These are phyloP conservation scores for Zele albiditarsus DNA, from an alignment of 2,888 invertebrate genomes.

Conservation along the genomic window DNA sequence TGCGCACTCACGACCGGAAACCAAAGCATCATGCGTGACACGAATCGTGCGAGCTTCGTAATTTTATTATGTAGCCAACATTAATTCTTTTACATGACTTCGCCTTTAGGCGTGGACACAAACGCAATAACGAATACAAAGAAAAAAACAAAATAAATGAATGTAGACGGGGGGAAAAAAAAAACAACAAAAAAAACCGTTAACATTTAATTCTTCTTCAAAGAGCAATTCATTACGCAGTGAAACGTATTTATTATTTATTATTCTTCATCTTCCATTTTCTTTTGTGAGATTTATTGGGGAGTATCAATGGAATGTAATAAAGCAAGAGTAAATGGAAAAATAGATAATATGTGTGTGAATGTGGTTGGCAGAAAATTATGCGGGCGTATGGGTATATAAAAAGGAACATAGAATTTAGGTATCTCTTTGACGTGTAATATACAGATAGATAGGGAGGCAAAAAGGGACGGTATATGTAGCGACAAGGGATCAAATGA, in stretches of 20 bases:
- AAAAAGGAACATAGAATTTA: not conserved
- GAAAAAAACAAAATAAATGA: not conserved
- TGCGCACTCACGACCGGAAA: constrained; percentile 52
- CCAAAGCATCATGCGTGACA: constrained; percentile 57
- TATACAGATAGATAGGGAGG: constrained; percentile 13
- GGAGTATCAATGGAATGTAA: not conserved
- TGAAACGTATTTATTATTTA: not conserved
- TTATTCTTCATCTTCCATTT: not conserved
- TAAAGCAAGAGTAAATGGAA: not conserved
- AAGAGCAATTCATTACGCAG: not conserved
- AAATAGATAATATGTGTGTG: not conserved
- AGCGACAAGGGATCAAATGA: constrained; percentile 7
- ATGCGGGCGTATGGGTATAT: not conserved
- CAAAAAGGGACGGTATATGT: not conserved
- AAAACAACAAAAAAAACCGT: constrained; percentile 2
- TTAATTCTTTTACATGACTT: constrained; percentile 25
- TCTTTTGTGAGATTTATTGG: not conserved
- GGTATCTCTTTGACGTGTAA: constrained; percentile 26
- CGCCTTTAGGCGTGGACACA: not conserved
- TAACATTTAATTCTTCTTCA: not conserved
- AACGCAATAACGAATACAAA: not conserved
- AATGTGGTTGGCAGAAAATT: constrained; percentile 5
- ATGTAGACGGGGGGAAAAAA: too few species aligned
- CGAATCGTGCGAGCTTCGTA: constrained; percentile 51
- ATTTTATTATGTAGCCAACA: constrained; percentile 3